A percentile compares a stretch with the other conserved stretches of the same genome.
Evolutionary conservation across 37 sponge, comb jelly and placozoan species (phyloP).

Genomic region (Beroe forskalii): DNA sequence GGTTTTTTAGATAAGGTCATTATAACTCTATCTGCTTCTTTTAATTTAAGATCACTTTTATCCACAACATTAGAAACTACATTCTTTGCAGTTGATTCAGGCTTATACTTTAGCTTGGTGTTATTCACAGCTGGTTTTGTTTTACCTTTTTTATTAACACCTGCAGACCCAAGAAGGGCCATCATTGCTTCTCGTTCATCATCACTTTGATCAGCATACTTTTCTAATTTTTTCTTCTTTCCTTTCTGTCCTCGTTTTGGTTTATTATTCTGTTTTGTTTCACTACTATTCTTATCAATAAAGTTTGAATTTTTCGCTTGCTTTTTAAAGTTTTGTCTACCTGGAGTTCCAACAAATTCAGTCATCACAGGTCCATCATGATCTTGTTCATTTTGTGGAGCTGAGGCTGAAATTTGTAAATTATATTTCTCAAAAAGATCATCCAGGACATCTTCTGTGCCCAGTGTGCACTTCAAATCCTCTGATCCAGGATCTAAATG

Average conservation of each 20-base stretch:
- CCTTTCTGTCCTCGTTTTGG: constrained; percentile 83
- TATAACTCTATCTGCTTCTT: constrained; percentile 30
- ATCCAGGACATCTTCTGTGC: background rate
- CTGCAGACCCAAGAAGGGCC: constrained; percentile 70
- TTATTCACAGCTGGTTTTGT: background rate
- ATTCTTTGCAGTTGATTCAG: constrained; percentile 47
- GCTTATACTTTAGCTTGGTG: constrained; percentile 15
- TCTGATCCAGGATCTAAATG: too few species aligned
- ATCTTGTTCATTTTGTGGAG: background rate
- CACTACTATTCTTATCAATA: background rate
- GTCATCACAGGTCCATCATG: background rate
- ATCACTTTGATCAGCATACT: constrained; percentile 92
- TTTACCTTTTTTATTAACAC: background rate
- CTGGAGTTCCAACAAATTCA: constrained; percentile 48
- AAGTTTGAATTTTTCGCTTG: constrained; percentile 24
- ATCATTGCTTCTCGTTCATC: constrained; percentile 79
- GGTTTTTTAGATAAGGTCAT: background rate
- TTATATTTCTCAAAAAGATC: constrained; percentile 52
- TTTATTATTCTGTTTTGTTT: constrained; percentile 23
- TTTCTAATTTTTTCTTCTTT: constrained; percentile 75
- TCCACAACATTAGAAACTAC: constrained; percentile 7
- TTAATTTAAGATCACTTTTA: background rate
- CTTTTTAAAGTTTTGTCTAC: background rate
- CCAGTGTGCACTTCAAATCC: too few species aligned
- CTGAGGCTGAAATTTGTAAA: constrained; percentile 16